Percentiles rank a stretch among this genome's conserved stretches.
Evolutionary conservation across 2,113 vertebrate genomes (phyloP).

Genomic region (Dendrocopos noguchii): DNA sequence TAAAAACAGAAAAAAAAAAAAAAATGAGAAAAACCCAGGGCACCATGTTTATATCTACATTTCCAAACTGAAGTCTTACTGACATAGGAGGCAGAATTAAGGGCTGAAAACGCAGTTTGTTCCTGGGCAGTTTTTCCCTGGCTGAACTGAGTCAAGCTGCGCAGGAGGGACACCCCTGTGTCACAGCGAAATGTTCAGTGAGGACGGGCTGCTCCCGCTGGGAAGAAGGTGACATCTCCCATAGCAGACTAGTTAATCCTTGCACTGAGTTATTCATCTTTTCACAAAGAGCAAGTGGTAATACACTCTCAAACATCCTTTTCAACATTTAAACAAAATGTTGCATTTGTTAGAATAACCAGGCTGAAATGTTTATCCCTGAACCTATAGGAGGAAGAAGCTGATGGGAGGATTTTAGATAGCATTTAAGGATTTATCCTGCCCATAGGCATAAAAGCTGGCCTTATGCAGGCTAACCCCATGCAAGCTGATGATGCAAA

Average conservation of each 20-base stretch:
- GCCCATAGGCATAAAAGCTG: background rate
- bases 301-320: background rate
- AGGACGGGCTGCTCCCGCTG: accelerated
- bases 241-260: background rate
- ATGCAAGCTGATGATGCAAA: background rate
- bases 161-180: background rate
- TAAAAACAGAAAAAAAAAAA: too few species aligned
- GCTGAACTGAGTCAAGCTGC: background rate
- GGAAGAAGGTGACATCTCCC: background rate
- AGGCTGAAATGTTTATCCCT: background rate
- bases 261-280: background rate
- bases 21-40: too few species aligned
- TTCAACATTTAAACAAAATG: background rate
- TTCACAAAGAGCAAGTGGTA: background rate
- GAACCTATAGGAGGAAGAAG: background rate
- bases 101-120: background rate
- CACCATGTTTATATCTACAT: background rate
- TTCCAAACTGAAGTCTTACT: background rate
- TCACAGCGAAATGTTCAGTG: background rate
- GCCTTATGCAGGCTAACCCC: background rate
- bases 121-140: background rate
- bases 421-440: background rate
- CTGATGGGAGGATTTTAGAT: background rate
- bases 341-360: background rate
- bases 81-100: background rate